Base-by-base conservation (phyloP, 2,113 vertebrate species). In the Puma concolor region DNA sequence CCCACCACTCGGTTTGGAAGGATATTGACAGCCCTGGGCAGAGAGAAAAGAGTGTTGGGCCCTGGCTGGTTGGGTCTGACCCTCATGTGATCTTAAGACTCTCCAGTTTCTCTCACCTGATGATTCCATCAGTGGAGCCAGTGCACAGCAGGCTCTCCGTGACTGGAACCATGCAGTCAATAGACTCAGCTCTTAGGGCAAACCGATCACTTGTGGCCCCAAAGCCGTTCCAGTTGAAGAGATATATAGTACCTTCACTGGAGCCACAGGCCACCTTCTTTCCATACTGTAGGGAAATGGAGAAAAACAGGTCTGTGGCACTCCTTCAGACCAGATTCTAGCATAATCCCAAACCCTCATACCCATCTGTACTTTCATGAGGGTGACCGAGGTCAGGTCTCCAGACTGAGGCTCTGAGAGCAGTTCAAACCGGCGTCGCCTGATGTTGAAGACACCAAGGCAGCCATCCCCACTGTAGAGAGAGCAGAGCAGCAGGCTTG, bases 211-310 rank as follows among this genome's bases (percentile, higher is more conserved):
- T 99, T 91, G 99, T 99, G 0, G 99, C 99, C 4, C 99, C 99
- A 0, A 99, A 99, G 52, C 99, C 99, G 0, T 99, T 98, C 99
- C 99, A 99, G 98, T 99, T 99, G 98, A 99, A 99, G 98, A 99
- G 99, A 98, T 99, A 99, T 93, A 99, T 91, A 41, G 99, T 99
- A 5, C 99, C 99, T 79, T 99, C 99, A 0, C 99, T 99, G 97
- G 99, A 99, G 93, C 99, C 99, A 72, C 99, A 99, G 0, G 98
- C 99, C 93, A 99, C 99, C 96, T 99, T 99, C 98, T 96, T 99
- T 0, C 99, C 99, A 14, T 98, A 98, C 99, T 99, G 77, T 36
- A 96, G 1, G 2, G 76, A 2, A 25, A 77, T 17, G 27, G 7
- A 60, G 52, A 9, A 97, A 66, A 41, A 7, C 3, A 2, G 10